These are phyloP conservation scores for Trypoxylus dichotomus DNA, from an alignment of 1,140 invertebrate species.

Conservation along the genomic window DNA sequence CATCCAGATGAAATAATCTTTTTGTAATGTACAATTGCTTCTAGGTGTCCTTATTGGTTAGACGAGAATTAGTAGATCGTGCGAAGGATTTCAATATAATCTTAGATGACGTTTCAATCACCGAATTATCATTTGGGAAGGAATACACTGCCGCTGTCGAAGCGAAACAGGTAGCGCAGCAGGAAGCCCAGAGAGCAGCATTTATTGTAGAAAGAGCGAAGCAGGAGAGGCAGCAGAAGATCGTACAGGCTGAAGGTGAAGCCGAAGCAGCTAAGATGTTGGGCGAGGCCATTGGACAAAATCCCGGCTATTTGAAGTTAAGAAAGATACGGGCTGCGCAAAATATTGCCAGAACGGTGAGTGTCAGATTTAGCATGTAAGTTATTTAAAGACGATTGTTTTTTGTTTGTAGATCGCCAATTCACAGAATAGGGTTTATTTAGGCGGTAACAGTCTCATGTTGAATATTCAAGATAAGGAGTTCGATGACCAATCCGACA, in stretches of 20 bases:
- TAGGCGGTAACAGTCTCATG: slow-evolving; percentile 92
- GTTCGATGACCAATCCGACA: slow-evolving; percentile 87
- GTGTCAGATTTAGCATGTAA: slow-evolving; percentile 50
- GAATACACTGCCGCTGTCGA: slow-evolving; percentile 99
- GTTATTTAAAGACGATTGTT: background rate
- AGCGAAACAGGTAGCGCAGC: slow-evolving; percentile 98
- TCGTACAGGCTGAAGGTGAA: slow-evolving; percentile 99
- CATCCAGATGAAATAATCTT: slow-evolving; percentile 23
- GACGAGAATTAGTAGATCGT: slow-evolving; percentile 91
- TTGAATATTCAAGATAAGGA: slow-evolving; percentile 93
- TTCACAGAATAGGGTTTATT: slow-evolving; percentile 93
- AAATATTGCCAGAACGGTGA: slow-evolving; percentile 92
- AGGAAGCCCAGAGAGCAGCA: slow-evolving; percentile 97
- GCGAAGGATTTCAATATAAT: slow-evolving; percentile 99
- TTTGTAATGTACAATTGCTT: background rate
- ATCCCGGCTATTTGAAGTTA: slow-evolving; percentile 97
- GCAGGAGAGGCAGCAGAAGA: slow-evolving; percentile 98
- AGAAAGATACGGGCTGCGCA: slow-evolving; percentile 97
- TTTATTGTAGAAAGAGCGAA: slow-evolving; percentile 98
- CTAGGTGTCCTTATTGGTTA: slow-evolving; percentile 85
- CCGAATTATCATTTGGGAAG: slow-evolving; percentile 97
- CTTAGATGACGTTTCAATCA: slow-evolving; percentile 99
- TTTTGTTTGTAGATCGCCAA: slow-evolving; percentile 74
- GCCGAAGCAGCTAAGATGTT: slow-evolving; percentile 98
- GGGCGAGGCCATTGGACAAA: slow-evolving; percentile 90